These are phyloP conservation scores for Zele albiditarsus DNA, from an alignment of 2,888 invertebrate genomes.

Conservation along the genomic window DNA sequence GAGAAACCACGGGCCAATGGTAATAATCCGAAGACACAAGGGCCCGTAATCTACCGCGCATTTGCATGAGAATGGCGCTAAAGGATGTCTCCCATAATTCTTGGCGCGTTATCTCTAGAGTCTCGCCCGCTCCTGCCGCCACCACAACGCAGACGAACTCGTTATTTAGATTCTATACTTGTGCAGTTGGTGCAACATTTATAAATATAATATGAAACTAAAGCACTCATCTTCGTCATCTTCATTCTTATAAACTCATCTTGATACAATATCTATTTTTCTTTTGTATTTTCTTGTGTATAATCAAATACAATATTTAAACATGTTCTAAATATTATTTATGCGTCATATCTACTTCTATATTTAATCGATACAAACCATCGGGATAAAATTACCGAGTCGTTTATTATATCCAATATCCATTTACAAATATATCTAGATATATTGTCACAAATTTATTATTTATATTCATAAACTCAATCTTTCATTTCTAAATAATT, in stretches of 20 bases:
- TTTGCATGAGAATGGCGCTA: slow-evolving; percentile 69
- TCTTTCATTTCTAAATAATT: neutral
- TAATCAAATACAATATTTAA: too few species aligned
- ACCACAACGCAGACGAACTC: slow-evolving; percentile 52
- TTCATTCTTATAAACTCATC: neutral
- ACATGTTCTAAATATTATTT: neutral
- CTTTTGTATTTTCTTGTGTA: too few species aligned
- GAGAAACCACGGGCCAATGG: slow-evolving; percentile 61
- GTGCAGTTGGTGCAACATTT: slow-evolving; percentile 36
- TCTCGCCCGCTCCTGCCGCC: slow-evolving; percentile 37
- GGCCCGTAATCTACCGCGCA: slow-evolving; percentile 66
- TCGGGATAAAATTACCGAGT: neutral
- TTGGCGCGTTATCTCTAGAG: slow-evolving; percentile 61
- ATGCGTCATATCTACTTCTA: neutral
- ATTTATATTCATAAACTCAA: slow-evolving; percentile 11
- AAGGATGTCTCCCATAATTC: slow-evolving; percentile 68
- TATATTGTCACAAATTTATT: neutral
- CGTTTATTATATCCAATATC: neutral
- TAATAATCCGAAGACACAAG: slow-evolving; percentile 65
- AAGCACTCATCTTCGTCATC: slow-evolving; percentile 8
- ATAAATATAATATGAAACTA: slow-evolving; percentile 30
- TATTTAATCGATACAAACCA: slow-evolving; percentile 1
- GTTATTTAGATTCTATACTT: slow-evolving; percentile 53
- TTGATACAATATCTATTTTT: too few species aligned
- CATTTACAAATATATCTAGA: neutral